Percentiles rank a stretch among this genome's conserved stretches.
Conservation (phyloP, 2,797 vertebrate genomes). For the Paguma larvata region DNA sequence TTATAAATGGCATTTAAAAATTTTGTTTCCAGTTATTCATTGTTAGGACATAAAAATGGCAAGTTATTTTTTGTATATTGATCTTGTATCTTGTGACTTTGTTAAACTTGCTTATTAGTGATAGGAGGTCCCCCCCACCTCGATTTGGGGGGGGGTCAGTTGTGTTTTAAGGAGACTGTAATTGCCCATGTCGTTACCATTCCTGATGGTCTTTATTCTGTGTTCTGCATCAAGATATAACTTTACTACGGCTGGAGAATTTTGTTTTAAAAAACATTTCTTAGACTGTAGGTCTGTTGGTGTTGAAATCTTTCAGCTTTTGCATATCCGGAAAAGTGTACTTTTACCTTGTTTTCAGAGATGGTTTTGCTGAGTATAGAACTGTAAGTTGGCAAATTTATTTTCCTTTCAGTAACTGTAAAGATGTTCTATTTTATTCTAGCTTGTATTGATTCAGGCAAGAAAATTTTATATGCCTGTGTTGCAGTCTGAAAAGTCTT, state of each 20-base stretch:
- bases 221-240: neutral
- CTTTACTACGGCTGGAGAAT: neutral
- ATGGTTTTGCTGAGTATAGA: constrained; percentile 12
- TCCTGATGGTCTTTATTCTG: neutral
- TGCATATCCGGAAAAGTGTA: neutral
- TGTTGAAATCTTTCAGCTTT: constrained; percentile 47
- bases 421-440: neutral
- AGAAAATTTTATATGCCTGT: neutral
- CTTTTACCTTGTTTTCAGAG: constrained; percentile 2
- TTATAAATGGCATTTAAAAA: neutral
- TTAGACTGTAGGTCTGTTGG: neutral
- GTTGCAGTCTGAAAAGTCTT: neutral
- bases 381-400: neutral
- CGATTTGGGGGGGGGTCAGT: neutral
- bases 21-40: neutral
- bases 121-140: neutral
- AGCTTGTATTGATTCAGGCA: neutral
- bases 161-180: constrained; percentile 47
- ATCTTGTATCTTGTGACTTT: neutral
- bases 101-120: constrained; percentile 4
- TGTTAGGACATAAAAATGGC: constrained; percentile 14
- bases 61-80: constrained; percentile 31
- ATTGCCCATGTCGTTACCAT: neutral
- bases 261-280: neutral
- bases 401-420: constrained; percentile 1